Percentiles rank a stretch among this genome's conserved stretches.
These are phyloP conservation scores for Ceratina calcarata DNA, from an alignment of 1,140 invertebrate species.

Conservation along the genomic window DNA sequence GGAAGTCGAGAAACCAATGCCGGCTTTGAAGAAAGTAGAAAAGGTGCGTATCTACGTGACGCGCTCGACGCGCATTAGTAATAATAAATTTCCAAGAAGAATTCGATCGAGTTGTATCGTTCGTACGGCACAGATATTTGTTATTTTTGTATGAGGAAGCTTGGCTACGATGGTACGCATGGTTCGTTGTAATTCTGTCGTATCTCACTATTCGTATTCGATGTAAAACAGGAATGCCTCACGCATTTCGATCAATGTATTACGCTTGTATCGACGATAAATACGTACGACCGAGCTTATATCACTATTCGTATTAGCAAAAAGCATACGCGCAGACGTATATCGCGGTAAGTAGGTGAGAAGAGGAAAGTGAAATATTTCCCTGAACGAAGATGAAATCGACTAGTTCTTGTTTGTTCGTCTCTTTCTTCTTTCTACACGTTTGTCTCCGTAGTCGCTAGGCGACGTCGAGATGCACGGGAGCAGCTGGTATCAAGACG, in stretches of 20 bases:
- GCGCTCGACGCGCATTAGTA: neutral
- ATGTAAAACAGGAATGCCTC: too few relatives aligned
- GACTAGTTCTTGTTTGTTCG: neutral
- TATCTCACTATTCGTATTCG: neutral
- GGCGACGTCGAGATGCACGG: constrained; percentile 59
- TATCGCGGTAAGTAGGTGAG: too few relatives aligned
- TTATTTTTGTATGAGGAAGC: neutral
- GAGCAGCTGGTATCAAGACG: constrained; percentile 76
- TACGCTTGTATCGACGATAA: too few relatives aligned
- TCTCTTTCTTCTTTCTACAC: constrained; percentile 53
- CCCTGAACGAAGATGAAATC: neutral
- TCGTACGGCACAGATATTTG: neutral
- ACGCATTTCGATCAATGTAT: too few relatives aligned
- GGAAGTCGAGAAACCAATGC: constrained; percentile 92
- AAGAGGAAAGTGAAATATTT: too few relatives aligned
- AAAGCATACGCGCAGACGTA: too few relatives aligned
- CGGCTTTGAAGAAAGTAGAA: constrained; percentile 94
- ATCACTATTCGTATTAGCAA: too few relatives aligned
- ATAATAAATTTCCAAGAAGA: too few relatives aligned
- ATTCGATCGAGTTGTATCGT: too few relatives aligned
- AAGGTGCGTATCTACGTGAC: constrained; percentile 84
- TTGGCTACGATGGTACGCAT: neutral
- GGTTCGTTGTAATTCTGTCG: constrained; percentile 1
- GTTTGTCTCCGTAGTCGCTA: constrained; percentile 66
- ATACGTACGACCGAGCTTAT: too few relatives aligned